Evolutionary conservation across 2,888 invertebrate species (phyloP).

Genomic region (Folsomia manolachei): DNA sequence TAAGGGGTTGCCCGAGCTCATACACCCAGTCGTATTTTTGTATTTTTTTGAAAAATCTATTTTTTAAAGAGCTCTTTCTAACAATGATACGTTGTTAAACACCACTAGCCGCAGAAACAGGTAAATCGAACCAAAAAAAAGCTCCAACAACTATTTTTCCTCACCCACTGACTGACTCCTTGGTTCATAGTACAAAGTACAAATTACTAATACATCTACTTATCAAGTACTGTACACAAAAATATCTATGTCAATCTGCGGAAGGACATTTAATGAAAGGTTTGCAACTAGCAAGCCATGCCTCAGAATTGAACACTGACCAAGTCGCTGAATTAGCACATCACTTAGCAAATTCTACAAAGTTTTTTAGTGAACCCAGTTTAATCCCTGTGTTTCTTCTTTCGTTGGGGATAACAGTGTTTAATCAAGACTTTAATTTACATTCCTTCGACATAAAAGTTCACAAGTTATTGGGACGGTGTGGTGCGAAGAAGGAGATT

Average conservation of each 20-base stretch:
- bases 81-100: no score
- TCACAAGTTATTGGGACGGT: constrained; percentile 43
- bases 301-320: constrained; percentile 53
- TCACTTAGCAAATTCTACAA: constrained; percentile 51
- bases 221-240: constrained; percentile 92
- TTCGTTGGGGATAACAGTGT: constrained; percentile 44
- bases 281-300: constrained; percentile 67
- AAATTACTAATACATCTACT: no score
- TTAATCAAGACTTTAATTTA: constrained; percentile 31
- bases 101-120: no score
- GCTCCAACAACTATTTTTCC: no score
- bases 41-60: no score
- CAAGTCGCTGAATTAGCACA: constrained; percentile 58
- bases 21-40: no score
- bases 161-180: no score
- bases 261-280: constrained; percentile 87
- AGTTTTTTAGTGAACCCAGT: constrained; percentile 41
- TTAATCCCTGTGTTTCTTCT: constrained; percentile 45
- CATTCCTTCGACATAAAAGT: constrained; percentile 46
- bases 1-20: no score
- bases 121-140: no score
- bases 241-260: constrained; percentile 80
- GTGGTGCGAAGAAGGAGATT: constrained; percentile 41
- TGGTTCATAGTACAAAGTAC: no score
- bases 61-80: no score